Percentiles rank a stretch among this genome's conserved stretches.
phyloP scores from a whole-genome alignment of 2,797 vertebrate genomes.

The Falco peregrinus region DNA sequence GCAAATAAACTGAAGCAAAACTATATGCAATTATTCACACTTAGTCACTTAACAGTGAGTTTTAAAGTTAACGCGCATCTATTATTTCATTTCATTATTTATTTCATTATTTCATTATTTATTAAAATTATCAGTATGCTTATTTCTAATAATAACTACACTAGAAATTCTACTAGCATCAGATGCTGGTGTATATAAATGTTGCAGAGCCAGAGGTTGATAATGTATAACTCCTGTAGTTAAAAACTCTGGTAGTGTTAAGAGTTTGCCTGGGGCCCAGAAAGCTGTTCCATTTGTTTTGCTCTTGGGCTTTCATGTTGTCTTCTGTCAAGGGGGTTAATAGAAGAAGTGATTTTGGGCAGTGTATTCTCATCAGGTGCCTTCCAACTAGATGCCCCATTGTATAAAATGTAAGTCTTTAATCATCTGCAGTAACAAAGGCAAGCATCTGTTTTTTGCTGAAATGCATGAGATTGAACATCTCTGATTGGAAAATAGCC shows the following conservation, averaged over 20 bases:
- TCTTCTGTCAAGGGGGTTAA: background rate
- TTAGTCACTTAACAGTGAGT: background rate
- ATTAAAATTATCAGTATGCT: background rate
- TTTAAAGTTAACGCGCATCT: background rate
- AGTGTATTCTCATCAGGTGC: background rate
- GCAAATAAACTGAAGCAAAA: background rate
- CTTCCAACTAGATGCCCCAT: background rate
- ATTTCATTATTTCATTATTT: background rate
- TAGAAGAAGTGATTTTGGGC: background rate
- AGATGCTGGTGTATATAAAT: background rate
- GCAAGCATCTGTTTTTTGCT: background rate
- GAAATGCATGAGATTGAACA: background rate
- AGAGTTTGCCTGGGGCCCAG: background rate
- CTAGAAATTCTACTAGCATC: background rate
- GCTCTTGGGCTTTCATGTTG: background rate
- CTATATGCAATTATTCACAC: background rate
- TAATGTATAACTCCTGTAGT: background rate
- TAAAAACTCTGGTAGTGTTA: background rate
- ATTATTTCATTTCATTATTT: background rate
- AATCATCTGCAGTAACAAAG: background rate
- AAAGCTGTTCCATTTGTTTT: background rate
- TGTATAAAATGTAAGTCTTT: background rate
- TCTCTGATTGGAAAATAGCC: background rate
- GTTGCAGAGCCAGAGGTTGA: background rate
- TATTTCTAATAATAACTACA: background rate